Base-by-base conservation (phyloP, 2,888 invertebrate species). In the Synanthedon tipuliformis region DNA sequence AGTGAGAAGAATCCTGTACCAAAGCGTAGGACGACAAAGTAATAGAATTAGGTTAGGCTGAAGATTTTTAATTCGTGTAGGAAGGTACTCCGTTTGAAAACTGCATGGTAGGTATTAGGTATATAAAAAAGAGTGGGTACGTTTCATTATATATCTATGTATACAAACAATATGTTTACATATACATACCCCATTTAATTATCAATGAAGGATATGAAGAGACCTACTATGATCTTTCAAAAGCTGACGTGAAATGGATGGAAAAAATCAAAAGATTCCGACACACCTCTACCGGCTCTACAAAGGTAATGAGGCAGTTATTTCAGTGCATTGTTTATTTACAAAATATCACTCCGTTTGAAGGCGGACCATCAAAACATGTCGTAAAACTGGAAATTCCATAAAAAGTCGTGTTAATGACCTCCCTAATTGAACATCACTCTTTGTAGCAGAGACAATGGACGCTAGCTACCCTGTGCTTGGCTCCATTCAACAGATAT, bases 321-420 rank as follows among this genome's bases (percentile, higher is more conserved):
- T 87, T 87, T 86, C 83, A 83, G 87, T 81, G 74, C 75, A 66
- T 72, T 87, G 87, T 87, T 87, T 87, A 86, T 87, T 87, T 87
- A 87, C 87, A 82, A 86, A 84, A 87, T 87, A 87, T 87, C 86
- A 87, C 83, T 87, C 78, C 79, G 85, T 87, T 87, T 87, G 87
- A 87, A 87, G 86, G 84, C 84, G 86, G 81, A 82, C 86, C 86
- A 85, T 87, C 87, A 86, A 85, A 84, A 86, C 85, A 77, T 73
- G 77, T 79, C 86, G 82, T 87, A 81, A 87, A 87, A 66, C 75
- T 80, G 78, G 73, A 83, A 84, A 81, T 85, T 84, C 87, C 85
- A 83, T 87, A 86, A 87, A 85, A 87, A 87, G 81, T 81, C 81
- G 82, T 87, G 87, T 83, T 87, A 82, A 86, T 79, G 87, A 87